Percentiles rank a stretch among this genome's conserved stretches.
phyloP scores from a whole-genome alignment of 2,113 vertebrate genomes.

The Picathartes gymnocephalus region DNA sequence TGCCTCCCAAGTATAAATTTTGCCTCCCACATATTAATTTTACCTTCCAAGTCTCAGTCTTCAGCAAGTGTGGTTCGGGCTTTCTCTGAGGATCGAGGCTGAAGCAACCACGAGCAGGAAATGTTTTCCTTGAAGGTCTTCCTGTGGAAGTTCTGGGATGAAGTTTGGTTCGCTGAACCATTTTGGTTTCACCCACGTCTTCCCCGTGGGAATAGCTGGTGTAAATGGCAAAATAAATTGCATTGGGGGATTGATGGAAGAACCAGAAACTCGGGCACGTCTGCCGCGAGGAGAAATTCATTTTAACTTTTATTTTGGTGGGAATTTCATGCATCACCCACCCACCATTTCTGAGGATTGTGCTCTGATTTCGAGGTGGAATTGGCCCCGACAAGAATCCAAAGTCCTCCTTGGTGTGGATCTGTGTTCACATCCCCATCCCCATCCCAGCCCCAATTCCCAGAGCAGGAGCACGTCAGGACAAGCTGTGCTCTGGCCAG shows the following conservation, averaged over 20 bases:
- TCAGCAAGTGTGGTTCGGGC: not conserved
- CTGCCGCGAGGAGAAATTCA: not conserved
- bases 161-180: not conserved
- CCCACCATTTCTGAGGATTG: not conserved
- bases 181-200: not conserved
- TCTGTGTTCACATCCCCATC: not conserved
- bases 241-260: not conserved
- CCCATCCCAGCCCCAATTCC: not conserved
- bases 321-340: not conserved
- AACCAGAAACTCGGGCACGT: not conserved
- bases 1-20: not conserved
- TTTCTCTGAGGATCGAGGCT: not conserved
- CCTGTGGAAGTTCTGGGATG: not conserved
- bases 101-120: not conserved
- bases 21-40: not conserved
- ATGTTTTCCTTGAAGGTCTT: not conserved
- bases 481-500: conserved; percentile 21
- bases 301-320: not conserved
- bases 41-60: not conserved
- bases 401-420: not conserved
- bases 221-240: not conserved
- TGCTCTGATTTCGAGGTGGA: not conserved
- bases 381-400: not conserved
- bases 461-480: conserved; percentile 41
- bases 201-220: not conserved